phyloP scores from a whole-genome alignment of 2,113 vertebrate species.

The Cyphomyrus discorhynchus region DNA sequence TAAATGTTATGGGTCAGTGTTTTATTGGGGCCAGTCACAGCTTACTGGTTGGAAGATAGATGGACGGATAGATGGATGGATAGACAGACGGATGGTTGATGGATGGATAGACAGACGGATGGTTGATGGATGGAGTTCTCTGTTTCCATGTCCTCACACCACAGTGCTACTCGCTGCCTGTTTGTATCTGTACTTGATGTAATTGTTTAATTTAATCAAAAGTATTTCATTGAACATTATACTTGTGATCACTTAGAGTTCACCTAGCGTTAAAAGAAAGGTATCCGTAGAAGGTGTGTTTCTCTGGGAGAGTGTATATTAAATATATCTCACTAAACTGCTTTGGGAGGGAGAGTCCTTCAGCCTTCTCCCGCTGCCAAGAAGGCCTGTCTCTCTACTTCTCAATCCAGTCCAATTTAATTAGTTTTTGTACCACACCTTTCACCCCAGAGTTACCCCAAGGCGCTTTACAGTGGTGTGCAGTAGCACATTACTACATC shows the following conservation, averaged over 20 bases:
- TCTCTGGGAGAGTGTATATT: not conserved
- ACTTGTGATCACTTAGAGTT: not conserved
- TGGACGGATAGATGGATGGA: no score
- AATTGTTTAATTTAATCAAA: not conserved
- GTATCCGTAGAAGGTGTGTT: not conserved
- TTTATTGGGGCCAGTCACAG: not conserved
- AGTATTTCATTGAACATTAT: not conserved
- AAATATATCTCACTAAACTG: not conserved
- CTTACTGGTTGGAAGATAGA: not conserved
- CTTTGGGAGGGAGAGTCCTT: not conserved
- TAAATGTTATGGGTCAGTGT: not conserved
- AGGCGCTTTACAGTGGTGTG: not conserved
- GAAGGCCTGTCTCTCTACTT: not conserved
- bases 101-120: no score
- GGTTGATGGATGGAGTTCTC: not conserved
- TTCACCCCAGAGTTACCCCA: not conserved
- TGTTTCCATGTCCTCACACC: not conserved
- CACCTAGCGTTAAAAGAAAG: not conserved
- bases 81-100: no score
- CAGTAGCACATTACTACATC: not conserved
- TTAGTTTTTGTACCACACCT: no score
- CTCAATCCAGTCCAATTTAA: not conserved
- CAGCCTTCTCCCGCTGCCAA: no score
- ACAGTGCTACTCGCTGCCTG: not conserved
- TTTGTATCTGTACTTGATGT: not conserved